Evolutionary conservation across 2,888 invertebrate species (phyloP), one percentile per base, ranked within the genome.

Genomic region (Galeruca laticollis): DNA sequence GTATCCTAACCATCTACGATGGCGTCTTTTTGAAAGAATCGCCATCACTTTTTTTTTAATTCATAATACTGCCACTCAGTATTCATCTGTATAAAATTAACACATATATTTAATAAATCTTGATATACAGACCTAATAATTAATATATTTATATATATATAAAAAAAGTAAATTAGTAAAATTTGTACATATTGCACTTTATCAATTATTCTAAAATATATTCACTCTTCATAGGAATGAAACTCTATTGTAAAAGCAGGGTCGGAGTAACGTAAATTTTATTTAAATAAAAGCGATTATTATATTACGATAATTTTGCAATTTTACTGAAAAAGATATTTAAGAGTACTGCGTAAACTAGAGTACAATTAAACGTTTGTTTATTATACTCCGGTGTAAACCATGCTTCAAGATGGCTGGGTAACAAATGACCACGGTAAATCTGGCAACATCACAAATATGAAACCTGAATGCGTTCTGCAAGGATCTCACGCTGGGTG

Each of bases 111-210:
- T 81, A 83, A 82, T 82, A 79, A 78, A 79, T 82, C 79, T 82
- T 80, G 80, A 84, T 84, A 85, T 84, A 84, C 83, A 84, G 81
- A 80, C 81, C 80, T 84, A 85, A 82, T 81, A 82, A 81, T 81
- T 81, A 82, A 81, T 82, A 79, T 82, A 83, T 82, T 57, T 65
- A 65, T 37, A 81, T 82, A 79, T 82, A 83, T 82, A 54, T 63
- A 63, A 83, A 84, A 83, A 85, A 84, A 81, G 80, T 81, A 83
- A 84, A 85, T 85, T 85, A 86, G 84, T 89, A 89, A 89, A 89
- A 90, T 90, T 90, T 90, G 90, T 90, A 90, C 90, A 90, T 90
- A 90, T 90, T 90, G 90, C 90, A 90, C 90, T 89, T 89, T 75
- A 88, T 80, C 81, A 83, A 78, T 82, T 81, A 82, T 80, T 81